A percentile compares a stretch with the other conserved stretches of the same genome.
Conservation (phyloP, 2,113 vertebrate species). For the Cyprinodon variegatus region DNA sequence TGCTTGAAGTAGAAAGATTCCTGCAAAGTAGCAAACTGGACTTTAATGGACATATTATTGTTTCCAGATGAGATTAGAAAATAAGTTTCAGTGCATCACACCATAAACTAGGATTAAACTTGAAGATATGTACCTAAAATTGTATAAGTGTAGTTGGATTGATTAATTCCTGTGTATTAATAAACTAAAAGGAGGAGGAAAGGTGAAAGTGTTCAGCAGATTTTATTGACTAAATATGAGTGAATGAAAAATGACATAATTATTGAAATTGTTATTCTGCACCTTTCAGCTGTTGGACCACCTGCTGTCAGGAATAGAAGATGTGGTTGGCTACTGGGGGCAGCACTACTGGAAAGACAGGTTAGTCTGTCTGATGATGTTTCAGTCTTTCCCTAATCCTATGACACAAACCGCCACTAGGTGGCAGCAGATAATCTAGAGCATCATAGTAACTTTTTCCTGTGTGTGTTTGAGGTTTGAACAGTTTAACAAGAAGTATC, state of each 20-base stretch:
- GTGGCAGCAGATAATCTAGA: slow-evolving; percentile 57
- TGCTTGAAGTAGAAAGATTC: not conserved
- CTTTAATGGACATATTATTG: no score
- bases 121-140: no score
- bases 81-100: no score
- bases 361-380: slow-evolving; percentile 66
- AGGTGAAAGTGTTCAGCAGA: no score
- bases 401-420: slow-evolving; percentile 42
- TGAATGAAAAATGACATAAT: not conserved
- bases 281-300: slow-evolving; percentile 84
- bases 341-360: slow-evolving; percentile 91
- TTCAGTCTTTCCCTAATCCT: not conserved
- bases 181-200: no score
- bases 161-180: no score
- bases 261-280: not conserved
- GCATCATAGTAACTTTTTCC: not conserved
- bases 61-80: no score
- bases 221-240: no score
- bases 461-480: slow-evolving; percentile 74
- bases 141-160: not conserved
- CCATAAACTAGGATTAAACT: no score
- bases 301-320: slow-evolving; percentile 86
- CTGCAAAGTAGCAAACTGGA: not conserved
- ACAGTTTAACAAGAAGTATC: slow-evolving; percentile 85
- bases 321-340: slow-evolving; percentile 87